Evolutionary conservation across 2,113 vertebrate species (phyloP).

Genomic region (Sula dactylatra): DNA sequence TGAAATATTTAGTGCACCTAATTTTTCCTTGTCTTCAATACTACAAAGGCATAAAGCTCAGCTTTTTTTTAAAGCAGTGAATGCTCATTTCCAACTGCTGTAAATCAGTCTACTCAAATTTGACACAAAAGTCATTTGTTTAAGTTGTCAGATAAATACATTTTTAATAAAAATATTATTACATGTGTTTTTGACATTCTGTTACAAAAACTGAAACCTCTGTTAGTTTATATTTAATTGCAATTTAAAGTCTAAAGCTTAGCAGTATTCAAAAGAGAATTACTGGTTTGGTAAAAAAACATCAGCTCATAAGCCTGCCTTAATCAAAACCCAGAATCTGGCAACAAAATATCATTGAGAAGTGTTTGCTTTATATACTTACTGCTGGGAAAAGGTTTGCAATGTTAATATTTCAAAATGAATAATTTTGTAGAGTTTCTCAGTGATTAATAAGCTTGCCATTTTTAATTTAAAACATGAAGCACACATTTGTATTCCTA

Average conservation of each 20-base stretch:
- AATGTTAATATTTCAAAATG: neutral
- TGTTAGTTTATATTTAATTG: slow-evolving; percentile 9
- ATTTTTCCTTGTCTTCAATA: neutral
- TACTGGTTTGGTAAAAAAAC: neutral
- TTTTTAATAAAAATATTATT: slow-evolving; percentile 2
- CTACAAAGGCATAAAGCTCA: neutral
- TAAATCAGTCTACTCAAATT: neutral
- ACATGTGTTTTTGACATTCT: neutral
- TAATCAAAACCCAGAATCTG: neutral
- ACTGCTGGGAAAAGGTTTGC: neutral
- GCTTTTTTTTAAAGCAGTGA: neutral
- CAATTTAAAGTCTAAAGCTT: neutral
- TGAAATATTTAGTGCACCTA: neutral
- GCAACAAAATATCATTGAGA: neutral
- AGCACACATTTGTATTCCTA: neutral
- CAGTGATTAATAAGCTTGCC: neutral
- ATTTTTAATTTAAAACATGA: slow-evolving; percentile 35
- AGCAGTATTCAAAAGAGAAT: neutral
- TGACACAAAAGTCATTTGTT: neutral
- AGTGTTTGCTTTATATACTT: neutral
- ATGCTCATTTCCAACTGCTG: neutral
- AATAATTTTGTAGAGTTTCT: neutral
- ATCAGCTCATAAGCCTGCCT: neutral
- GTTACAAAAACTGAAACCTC: neutral
- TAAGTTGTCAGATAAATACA: neutral